Percentiles rank a stretch among this genome's conserved stretches.
These are phyloP conservation scores for Sphecodes monilicornis DNA, from an alignment of 2,888 invertebrate genomes.

Conservation along the genomic window DNA sequence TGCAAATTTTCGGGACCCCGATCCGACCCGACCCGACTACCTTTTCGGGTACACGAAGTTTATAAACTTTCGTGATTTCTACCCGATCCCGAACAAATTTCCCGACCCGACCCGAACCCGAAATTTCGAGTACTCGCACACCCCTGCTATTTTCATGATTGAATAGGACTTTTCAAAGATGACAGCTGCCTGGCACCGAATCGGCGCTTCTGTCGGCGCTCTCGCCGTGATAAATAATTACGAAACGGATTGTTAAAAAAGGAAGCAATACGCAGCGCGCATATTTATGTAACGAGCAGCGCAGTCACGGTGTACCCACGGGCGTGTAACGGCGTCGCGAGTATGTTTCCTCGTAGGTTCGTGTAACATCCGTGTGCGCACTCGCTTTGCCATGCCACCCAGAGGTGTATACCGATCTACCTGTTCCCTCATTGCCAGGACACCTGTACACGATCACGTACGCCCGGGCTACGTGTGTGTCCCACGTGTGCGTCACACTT, in stretches of 20 bases:
- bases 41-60: too few species aligned
- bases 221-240: constrained; percentile 75
- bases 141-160: too few species aligned
- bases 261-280: constrained; percentile 68
- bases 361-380: constrained; percentile 58
- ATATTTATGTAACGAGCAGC: constrained; percentile 76
- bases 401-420: constrained; percentile 19
- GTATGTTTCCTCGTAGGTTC: constrained; percentile 71
- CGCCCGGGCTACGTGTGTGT: constrained; percentile 20
- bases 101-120: too few species aligned
- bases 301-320: constrained; percentile 57
- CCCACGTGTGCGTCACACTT: constrained; percentile 55
- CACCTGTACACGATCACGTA: constrained; percentile 55
- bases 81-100: too few species aligned
- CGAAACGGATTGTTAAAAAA: constrained; percentile 79
- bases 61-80: too few species aligned
- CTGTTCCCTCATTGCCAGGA: constrained; percentile 26
- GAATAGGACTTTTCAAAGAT: too few species aligned
- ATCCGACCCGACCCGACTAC: too few species aligned
- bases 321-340: constrained; percentile 78
- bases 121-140: too few species aligned
- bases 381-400: constrained; percentile 24
- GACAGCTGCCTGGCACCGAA: not conserved
- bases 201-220: not conserved
- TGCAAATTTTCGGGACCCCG: too few species aligned